Evolutionary conservation across 2,888 invertebrate genomes (phyloP).

Genomic region (Dynastes grantii): DNA sequence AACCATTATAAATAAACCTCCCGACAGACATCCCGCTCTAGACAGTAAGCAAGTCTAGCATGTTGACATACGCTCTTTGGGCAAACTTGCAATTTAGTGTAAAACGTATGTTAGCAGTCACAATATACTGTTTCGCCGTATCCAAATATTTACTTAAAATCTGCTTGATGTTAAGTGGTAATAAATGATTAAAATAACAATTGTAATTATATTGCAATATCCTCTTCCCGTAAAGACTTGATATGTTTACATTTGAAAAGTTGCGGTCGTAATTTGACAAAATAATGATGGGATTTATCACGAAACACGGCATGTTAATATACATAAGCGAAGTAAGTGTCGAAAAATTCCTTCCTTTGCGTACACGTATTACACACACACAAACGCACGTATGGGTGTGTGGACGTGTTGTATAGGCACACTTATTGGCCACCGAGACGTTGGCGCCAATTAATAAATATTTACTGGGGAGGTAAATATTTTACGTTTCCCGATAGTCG

Average conservation of each 20-base stretch:
- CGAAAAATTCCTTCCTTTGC: slow-evolving; percentile 17
- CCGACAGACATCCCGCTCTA: not conserved
- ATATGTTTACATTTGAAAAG: not conserved
- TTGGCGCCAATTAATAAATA: slow-evolving; percentile 41
- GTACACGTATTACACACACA: not conserved
- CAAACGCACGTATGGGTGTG: not conserved
- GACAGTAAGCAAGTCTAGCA: not conserved
- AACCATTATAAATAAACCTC: not conserved
- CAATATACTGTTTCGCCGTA: not conserved
- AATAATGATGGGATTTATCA: slow-evolving; percentile 11
- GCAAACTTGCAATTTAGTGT: slow-evolving; percentile 16
- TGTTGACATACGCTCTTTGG: slow-evolving; percentile 18
- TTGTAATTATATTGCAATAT: slow-evolving; percentile 6
- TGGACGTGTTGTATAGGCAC: not conserved
- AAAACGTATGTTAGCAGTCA: slow-evolving; percentile 14
- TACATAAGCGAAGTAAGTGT: not conserved
- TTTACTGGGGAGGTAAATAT: slow-evolving; percentile 38
- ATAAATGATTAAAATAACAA: not conserved
- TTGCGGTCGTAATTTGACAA: not conserved
- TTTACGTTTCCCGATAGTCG: slow-evolving; percentile 11
- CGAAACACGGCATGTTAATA: slow-evolving; percentile 6
- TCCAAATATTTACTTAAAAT: slow-evolving; percentile 23
- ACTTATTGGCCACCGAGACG: slow-evolving; percentile 19
- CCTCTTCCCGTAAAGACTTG: not conserved
- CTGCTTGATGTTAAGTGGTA: slow-evolving; percentile 15